These are phyloP conservation scores for Anorthoa munda DNA, from an alignment of 2,888 invertebrate species.

Conservation along the genomic window DNA sequence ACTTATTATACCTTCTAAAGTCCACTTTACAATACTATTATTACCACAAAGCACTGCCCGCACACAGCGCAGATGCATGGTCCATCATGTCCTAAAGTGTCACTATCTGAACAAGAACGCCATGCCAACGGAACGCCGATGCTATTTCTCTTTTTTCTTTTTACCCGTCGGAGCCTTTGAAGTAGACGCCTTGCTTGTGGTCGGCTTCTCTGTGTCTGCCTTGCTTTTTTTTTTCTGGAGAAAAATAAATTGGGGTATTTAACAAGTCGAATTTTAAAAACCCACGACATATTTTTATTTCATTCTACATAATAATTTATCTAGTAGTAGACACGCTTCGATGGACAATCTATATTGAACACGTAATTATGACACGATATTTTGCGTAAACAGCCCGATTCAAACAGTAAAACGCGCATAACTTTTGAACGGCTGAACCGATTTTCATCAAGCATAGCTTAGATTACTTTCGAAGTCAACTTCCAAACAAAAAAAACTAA, in stretches of 20 bases:
- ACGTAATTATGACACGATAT: too few species aligned
- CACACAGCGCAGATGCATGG: slow-evolving; percentile 36
- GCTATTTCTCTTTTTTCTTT: slow-evolving; percentile 74
- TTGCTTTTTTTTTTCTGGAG: slow-evolving; percentile 82
- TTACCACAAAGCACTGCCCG: slow-evolving; percentile 47
- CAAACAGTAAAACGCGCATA: too few species aligned
- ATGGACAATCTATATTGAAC: too few species aligned
- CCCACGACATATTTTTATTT: too few species aligned
- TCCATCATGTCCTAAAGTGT: slow-evolving; percentile 52
- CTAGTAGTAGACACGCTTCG: too few species aligned
- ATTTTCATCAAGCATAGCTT: too few species aligned
- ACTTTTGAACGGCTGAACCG: too few species aligned
- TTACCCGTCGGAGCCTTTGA: slow-evolving; percentile 62
- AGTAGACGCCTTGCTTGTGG: slow-evolving; percentile 72
- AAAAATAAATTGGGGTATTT: background rate
- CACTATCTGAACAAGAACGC: slow-evolving; percentile 66
- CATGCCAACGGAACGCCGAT: slow-evolving; percentile 66
- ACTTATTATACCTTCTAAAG: background rate
- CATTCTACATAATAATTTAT: too few species aligned
- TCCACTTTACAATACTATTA: slow-evolving; percentile 45
- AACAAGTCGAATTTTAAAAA: too few species aligned
- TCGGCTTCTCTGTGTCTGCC: slow-evolving; percentile 72
- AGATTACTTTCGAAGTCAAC: too few species aligned
- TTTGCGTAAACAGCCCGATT: too few species aligned
- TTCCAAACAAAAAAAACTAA: too few species aligned